Evolutionary conservation across 2,888 invertebrate species (phyloP).

Genomic region (Dryadula phaetusa): DNA sequence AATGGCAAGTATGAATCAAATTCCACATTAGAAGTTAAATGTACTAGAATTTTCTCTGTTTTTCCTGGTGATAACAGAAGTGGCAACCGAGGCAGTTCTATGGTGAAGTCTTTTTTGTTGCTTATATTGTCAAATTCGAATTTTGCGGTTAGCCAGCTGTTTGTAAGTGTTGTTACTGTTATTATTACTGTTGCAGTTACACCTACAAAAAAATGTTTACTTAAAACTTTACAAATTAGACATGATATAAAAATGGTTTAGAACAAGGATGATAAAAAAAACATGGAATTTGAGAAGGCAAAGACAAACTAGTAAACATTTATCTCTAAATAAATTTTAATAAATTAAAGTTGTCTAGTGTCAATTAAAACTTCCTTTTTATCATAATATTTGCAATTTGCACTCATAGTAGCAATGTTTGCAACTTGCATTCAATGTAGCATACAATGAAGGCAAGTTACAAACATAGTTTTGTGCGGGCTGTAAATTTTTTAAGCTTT

Average conservation of each 20-base stretch:
- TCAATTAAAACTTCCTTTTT: too few relatives aligned
- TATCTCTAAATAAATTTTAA: too few relatives aligned
- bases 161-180: slow-evolving; percentile 63
- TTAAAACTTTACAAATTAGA: too few relatives aligned
- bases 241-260: too few relatives aligned
- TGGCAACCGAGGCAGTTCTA: slow-evolving; percentile 71
- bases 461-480: neutral
- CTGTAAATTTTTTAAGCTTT: too few relatives aligned
- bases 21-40: slow-evolving; percentile 68
- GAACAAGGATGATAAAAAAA: neutral
- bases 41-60: slow-evolving; percentile 62
- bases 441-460: too few relatives aligned
- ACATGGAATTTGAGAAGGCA: too few relatives aligned
- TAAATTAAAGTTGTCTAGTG: too few relatives aligned
- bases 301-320: too few relatives aligned
- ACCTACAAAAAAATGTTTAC: slow-evolving; percentile 55
- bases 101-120: slow-evolving; percentile 57
- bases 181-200: slow-evolving; percentile 60
- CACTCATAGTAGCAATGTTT: too few relatives aligned
- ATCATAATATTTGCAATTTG: too few relatives aligned
- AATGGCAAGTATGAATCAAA: slow-evolving; percentile 59
- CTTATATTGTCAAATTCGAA: slow-evolving; percentile 63
- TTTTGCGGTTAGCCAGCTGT: slow-evolving; percentile 73
- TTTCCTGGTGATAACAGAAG: slow-evolving; percentile 69
- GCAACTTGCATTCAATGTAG: too few relatives aligned